Evolutionary conservation across 1,140 invertebrate species (phyloP), one percentile per base, ranked within the genome.

Genomic region (Lasaia peninsularis): DNA sequence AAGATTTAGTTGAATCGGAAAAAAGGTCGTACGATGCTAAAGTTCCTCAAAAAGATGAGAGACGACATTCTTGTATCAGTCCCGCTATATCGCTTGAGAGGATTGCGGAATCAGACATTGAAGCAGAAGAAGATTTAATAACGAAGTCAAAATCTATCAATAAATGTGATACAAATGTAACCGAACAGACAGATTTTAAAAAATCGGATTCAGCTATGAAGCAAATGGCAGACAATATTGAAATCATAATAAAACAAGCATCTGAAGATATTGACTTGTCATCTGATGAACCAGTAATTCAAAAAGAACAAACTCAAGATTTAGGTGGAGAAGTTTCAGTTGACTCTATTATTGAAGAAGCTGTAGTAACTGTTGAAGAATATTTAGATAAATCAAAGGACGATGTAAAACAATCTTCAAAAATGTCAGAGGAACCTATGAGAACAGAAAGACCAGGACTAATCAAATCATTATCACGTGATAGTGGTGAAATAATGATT

Each of bases 161-260:
- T 44, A 70, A 12, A 35, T 35, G 48, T 20, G 63, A 62, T 52
- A 56, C 61, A 20, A 54, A 67, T 18, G 65, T 73, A 32, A 58
- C 11, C 7, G 67, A 48, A n/a, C 44, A 57, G 52, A 66, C 53
- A 54, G 75, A 76, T 56, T 64, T 88, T 54, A 87, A 87, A 62
- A 88, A 88, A 67, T 88, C 84, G 35, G 86, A 88, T 58, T 87
- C 86, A 18, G 78, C 82, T 7, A 88, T 88, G 84, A 88, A 88
- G 60, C 80, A 88, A 75, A 88, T 88, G 82, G 86, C 86, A 21
- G 86, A 88, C 56, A 88, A 88, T 62, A 88, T 88, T 60, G 86
- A 88, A 78, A 88, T 88, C n/a, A 87, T 88, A 50, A 88, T 88
- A 21, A 87, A 88, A 71, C 86, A 88, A 60, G 86, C 86, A 11